Evolutionary conservation across 2,113 vertebrate genomes (phyloP).

Genomic region (Oncorhynchus mykiss): DNA sequence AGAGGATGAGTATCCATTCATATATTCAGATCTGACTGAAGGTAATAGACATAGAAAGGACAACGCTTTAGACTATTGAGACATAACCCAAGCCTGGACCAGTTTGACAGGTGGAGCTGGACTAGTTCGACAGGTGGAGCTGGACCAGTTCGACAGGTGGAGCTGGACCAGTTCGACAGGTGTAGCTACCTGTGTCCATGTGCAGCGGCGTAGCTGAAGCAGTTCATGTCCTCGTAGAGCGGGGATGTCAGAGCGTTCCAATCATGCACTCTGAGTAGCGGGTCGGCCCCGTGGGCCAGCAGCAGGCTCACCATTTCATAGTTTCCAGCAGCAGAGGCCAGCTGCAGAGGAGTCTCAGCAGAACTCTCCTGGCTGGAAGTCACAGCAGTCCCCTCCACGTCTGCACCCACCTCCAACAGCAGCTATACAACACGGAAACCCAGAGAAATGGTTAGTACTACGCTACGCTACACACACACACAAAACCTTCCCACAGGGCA

Average conservation of each 20-base stretch:
- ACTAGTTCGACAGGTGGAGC: constrained; percentile 64
- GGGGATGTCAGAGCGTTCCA: constrained; percentile 81
- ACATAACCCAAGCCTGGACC: no score
- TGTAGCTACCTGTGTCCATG: constrained; percentile 95
- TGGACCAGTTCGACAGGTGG: constrained; percentile 28
- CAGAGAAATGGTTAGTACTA: no score
- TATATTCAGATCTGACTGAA: background rate
- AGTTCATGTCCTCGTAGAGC: constrained; percentile 89
- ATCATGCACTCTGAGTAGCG: constrained; percentile 84
- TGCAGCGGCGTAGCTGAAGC: constrained; percentile 92
- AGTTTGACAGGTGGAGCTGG: constrained; percentile 66
- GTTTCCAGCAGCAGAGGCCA: constrained; percentile 91
- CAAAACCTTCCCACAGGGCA: no score
- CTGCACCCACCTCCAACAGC: constrained; percentile 88
- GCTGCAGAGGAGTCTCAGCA: constrained; percentile 87
- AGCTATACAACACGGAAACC: constrained; percentile 68
- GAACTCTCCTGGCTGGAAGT: constrained; percentile 81
- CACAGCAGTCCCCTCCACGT: constrained; percentile 85
- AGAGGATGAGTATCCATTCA: background rate
- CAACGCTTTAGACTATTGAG: no score
- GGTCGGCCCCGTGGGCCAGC: constrained; percentile 84
- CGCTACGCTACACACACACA: no score
- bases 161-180: constrained; percentile 51
- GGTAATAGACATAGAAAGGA: no score
- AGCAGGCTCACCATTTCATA: constrained; percentile 90